These are phyloP conservation scores for Antitype chi DNA, from an alignment of 2,888 invertebrate species.

Conservation along the genomic window DNA sequence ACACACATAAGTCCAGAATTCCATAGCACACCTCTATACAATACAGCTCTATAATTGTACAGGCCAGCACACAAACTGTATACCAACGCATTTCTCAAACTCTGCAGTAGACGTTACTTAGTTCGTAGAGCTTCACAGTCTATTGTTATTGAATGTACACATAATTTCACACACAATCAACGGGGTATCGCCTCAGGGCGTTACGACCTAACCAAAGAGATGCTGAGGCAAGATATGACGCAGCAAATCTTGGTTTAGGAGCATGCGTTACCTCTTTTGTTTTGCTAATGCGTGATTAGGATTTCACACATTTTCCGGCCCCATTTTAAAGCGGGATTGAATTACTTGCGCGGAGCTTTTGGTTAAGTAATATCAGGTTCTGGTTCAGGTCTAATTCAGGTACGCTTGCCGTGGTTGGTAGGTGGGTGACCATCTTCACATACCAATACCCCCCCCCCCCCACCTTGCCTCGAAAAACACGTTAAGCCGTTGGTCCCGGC, in stretches of 20 bases:
- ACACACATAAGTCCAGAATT: not conserved
- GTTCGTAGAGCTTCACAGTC: constrained; percentile 55
- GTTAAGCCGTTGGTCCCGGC: too few species aligned
- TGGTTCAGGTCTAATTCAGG: too few species aligned
- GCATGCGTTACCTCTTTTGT: constrained; percentile 54
- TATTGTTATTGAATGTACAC: constrained; percentile 71
- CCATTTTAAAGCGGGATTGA: not conserved
- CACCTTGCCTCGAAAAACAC: too few species aligned
- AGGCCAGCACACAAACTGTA: constrained; percentile 37
- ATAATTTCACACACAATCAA: constrained; percentile 64
- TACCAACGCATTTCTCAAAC: constrained; percentile 48
- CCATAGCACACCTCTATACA: not conserved
- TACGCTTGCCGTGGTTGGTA: too few species aligned
- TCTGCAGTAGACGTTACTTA: constrained; percentile 64
- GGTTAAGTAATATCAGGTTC: too few species aligned
- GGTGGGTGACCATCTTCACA: too few species aligned
- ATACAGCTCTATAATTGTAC: constrained; percentile 7
- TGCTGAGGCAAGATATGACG: constrained; percentile 58
- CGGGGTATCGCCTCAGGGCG: constrained; percentile 36
- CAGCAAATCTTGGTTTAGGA: constrained; percentile 48
- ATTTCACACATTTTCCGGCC: constrained; percentile 21
- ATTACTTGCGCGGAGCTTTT: not conserved
- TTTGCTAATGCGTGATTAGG: constrained; percentile 52
- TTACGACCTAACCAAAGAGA: constrained; percentile 52
- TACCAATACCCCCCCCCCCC: too few species aligned